phyloP scores from a whole-genome alignment of 2,888 invertebrate genomes.

The Drosophila histrio region DNA sequence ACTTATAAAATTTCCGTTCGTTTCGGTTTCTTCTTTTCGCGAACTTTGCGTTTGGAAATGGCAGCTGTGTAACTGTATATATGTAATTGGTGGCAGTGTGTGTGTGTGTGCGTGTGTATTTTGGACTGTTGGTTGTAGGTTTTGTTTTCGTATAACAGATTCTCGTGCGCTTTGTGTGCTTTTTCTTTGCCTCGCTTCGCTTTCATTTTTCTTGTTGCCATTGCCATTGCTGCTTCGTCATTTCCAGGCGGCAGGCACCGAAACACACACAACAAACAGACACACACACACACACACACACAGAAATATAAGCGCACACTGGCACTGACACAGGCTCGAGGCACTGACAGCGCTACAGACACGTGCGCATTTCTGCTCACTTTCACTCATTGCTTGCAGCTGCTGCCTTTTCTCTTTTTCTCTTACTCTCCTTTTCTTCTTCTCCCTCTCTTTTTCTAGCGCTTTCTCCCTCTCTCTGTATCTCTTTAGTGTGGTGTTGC shows the following conservation, averaged over 20 bases:
- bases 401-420: slow-evolving; percentile 36
- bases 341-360: slow-evolving; percentile 59
- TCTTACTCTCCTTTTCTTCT: slow-evolving; percentile 33
- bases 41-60: slow-evolving; percentile 16
- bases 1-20: slow-evolving; percentile 69
- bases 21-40: slow-evolving; percentile 48
- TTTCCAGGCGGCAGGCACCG: slow-evolving; percentile 61
- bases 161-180: slow-evolving; percentile 65
- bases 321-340: slow-evolving; percentile 45
- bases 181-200: slow-evolving; percentile 59
- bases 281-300: neutral
- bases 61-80: slow-evolving; percentile 16
- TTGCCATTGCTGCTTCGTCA: slow-evolving; percentile 74
- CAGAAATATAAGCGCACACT: slow-evolving; percentile 10
- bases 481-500: slow-evolving; percentile 26
- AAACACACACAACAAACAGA: slow-evolving; percentile 14
- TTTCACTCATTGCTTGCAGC: slow-evolving; percentile 76
- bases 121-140: slow-evolving; percentile 15
- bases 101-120: slow-evolving; percentile 34
- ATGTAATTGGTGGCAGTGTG: slow-evolving; percentile 31
- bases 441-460: slow-evolving; percentile 22
- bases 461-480: slow-evolving; percentile 13
- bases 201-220: slow-evolving; percentile 56
- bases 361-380: slow-evolving; percentile 80
- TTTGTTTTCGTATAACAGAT: slow-evolving; percentile 77